Evolutionary conservation across 2,888 invertebrate species (phyloP).

Genomic region (Geophilus truncorum): DNA sequence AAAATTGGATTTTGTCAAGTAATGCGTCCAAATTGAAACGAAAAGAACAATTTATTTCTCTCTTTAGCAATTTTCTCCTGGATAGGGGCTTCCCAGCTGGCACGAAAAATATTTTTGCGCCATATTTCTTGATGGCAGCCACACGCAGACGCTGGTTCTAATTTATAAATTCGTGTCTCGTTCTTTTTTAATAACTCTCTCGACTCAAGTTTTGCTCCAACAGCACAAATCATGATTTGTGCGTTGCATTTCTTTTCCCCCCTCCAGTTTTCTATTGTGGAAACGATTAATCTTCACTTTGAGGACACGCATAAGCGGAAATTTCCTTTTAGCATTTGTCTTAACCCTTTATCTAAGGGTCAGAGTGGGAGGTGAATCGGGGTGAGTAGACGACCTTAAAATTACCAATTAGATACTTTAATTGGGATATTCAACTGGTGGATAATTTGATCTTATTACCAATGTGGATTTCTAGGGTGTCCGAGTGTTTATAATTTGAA

Average conservation of each 20-base stretch:
- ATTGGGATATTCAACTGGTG: neutral
- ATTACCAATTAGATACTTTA: neutral
- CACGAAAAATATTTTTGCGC: neutral
- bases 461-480: neutral
- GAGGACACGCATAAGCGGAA: neutral
- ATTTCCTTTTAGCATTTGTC: neutral
- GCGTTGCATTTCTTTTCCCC: too few relatives aligned
- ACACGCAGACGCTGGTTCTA: neutral
- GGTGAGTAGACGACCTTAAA: neutral
- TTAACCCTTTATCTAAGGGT: neutral
- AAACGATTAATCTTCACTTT: neutral
- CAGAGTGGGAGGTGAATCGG: neutral
- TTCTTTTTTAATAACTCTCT: neutral
- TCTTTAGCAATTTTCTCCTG: neutral
- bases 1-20: neutral
- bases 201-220: neutral
- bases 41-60: neutral
- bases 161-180: neutral
- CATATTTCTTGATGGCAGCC: neutral
- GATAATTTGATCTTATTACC: neutral
- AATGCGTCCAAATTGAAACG: conserved; percentile 7
- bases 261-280: neutral
- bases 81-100: neutral
- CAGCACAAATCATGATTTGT: neutral
- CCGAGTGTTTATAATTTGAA: neutral